Base-by-base conservation (phyloP, 2,113 vertebrate species). In the Nestor notabilis region DNA sequence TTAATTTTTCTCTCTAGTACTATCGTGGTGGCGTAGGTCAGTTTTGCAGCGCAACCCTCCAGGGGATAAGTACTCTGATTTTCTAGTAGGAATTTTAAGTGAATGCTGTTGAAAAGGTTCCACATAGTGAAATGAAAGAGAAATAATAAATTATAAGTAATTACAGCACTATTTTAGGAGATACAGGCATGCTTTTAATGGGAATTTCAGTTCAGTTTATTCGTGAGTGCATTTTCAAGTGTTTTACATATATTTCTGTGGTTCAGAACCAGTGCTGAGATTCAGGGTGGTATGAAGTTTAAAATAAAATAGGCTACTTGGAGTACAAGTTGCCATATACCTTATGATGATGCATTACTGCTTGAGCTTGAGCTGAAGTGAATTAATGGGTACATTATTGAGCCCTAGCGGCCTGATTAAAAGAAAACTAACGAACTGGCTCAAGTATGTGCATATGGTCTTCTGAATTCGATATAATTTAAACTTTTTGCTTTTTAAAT, bases 1-100 rank as follows among this genome's bases (percentile, higher is more conserved):
- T 89, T 95, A 94, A 90, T 90, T 95, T 97, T 95, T 97, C 71
- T 87, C 44, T 64, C 81, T n/a, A 33, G n/a, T 37, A 3, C 33
- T 55, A 63, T 14, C 2, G 16, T n/a, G 71, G 21, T 39, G 82
- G 75, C 29, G 50, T 81, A 84, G 72, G 66, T 89, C 50, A 77
- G 17, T 10, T 87, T 44, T 89, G 29, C 72, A 35, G 29, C 56
- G 24, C 28, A 52, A 18, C n/a, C 53, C 33, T 47, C 25, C 46
- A 13, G 37, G 35, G 64, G 11, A 63, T 28, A 43, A 77, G 84
- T 37, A 50, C 29, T 64, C 31, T n/a, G 53, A 55, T 69, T 78
- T 72, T 44, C 80, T 43, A 25, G 33, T 13, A 28, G 53, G 61
- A 3, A 0, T 43, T 65, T 58, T 52, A 37, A 87, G 46, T 35